A percentile compares a stretch with the other conserved stretches of the same genome.
These are phyloP conservation scores for Vespertilio murinus DNA, from an alignment of 2,797 vertebrate genomes.

Conservation along the genomic window DNA sequence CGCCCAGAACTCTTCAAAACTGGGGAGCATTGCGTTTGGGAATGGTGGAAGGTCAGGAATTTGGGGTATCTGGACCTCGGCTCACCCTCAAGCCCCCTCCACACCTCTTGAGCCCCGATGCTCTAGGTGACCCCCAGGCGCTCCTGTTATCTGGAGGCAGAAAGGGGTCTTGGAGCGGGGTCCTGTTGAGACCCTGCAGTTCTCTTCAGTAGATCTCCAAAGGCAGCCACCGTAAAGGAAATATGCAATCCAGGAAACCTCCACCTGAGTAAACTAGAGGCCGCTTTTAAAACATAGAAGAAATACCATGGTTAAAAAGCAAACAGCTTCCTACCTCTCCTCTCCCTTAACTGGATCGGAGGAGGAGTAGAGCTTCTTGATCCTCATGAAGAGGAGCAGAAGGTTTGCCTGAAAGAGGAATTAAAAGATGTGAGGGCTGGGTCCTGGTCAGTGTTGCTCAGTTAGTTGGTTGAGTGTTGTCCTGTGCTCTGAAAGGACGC, in stretches of 20 bases:
- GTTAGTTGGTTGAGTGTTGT: not conserved
- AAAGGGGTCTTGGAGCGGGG: not conserved
- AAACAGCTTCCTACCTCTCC: not conserved
- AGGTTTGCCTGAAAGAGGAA: conserved; percentile 39
- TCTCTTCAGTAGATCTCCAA: not conserved
- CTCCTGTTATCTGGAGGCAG: not conserved
- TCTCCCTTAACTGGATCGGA: not conserved
- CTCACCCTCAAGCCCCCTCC: not conserved
- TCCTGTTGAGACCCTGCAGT: not conserved
- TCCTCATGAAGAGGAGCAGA: not conserved
- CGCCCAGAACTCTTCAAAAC: not conserved
- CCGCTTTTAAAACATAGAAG: not conserved
- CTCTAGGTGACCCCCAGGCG: not conserved
- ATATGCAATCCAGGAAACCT: not conserved
- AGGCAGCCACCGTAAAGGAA: not conserved
- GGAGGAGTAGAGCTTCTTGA: not conserved
- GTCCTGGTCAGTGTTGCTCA: not conserved
- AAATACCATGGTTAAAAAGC: not conserved
- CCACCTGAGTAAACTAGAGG: no score
- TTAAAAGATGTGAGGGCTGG: not conserved
- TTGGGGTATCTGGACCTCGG: accelerated
- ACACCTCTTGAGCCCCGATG: not conserved
- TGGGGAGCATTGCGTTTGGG: not conserved
- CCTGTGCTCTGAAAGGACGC: not conserved
- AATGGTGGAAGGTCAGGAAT: no score